phyloP scores from a whole-genome alignment of 2,797 vertebrate genomes.

The Melopsittacus undulatus region DNA sequence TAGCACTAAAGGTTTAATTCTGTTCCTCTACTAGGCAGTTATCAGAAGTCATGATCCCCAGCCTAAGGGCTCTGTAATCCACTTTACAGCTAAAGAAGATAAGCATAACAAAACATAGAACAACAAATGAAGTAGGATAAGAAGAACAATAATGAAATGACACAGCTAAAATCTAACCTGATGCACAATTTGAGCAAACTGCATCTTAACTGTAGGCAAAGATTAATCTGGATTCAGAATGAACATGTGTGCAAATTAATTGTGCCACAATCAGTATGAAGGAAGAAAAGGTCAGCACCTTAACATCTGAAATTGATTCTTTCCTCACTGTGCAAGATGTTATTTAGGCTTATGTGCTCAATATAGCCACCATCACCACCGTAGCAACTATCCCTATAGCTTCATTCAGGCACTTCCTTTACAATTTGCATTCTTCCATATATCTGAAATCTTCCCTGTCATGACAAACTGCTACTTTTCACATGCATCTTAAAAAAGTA shows the following conservation, averaged over 20 bases:
- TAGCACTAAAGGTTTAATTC: background rate
- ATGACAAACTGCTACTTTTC: background rate
- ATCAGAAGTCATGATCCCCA: background rate
- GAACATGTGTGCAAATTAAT: background rate
- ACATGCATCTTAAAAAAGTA: background rate
- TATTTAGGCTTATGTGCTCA: background rate
- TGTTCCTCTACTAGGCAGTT: background rate
- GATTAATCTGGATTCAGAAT: background rate
- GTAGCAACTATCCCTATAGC: background rate
- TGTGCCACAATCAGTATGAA: background rate
- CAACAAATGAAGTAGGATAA: background rate
- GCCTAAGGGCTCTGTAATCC: background rate
- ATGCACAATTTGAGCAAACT: background rate
- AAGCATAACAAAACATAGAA: background rate
- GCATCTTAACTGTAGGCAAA: background rate
- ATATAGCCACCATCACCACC: background rate
- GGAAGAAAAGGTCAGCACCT: background rate
- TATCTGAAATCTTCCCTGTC: background rate
- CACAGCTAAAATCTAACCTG: background rate
- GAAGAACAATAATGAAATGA: background rate
- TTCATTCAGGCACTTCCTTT: background rate
- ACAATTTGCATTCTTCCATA: background rate
- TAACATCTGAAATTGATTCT: background rate
- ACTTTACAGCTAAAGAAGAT: background rate
- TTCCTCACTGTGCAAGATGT: background rate